Conservation (phyloP, 1,140 invertebrate genomes). For the Ceratina japonica region DNA sequence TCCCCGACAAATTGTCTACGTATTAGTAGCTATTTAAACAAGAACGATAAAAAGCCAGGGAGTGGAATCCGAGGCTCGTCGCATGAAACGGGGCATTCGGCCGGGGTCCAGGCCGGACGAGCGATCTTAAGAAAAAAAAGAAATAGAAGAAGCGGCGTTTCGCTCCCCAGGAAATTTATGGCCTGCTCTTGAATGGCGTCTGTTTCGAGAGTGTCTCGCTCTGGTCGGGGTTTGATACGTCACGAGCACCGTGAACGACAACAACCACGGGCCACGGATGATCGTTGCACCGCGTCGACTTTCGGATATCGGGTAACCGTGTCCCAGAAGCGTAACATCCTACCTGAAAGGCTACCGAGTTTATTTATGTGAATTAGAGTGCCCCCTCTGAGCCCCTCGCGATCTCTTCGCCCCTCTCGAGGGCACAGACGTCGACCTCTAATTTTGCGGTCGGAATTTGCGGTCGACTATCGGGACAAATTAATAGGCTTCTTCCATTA, state of each 20-base stretch:
- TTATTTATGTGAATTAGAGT: slow-evolving; percentile 38
- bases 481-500: too few relatives aligned
- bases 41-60: slow-evolving; percentile 17
- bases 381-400: neutral
- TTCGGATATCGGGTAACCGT: slow-evolving; percentile 18
- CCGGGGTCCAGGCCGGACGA: slow-evolving; percentile 4
- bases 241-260: slow-evolving; percentile 60
- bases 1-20: slow-evolving; percentile 37
- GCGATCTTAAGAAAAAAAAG: slow-evolving; percentile 20
- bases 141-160: slow-evolving; percentile 27
- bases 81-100: slow-evolving; percentile 41
- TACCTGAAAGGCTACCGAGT: neutral
- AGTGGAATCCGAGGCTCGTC: slow-evolving; percentile 38
- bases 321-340: slow-evolving; percentile 41
- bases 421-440: neutral
- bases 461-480: too few relatives aligned
- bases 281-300: slow-evolving; percentile 21
- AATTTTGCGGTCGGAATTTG: too few relatives aligned
- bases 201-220: slow-evolving; percentile 42
- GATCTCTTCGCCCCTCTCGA: neutral
- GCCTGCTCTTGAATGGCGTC: slow-evolving; percentile 45
- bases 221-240: slow-evolving; percentile 54
- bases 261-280: slow-evolving; percentile 17
- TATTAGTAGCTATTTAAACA: slow-evolving; percentile 40
- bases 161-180: slow-evolving; percentile 47